A percentile compares a stretch with the other conserved stretches of the same genome.
phyloP scores from a whole-genome alignment of 1,140 invertebrate genomes.

The Microplitis mediator region DNA sequence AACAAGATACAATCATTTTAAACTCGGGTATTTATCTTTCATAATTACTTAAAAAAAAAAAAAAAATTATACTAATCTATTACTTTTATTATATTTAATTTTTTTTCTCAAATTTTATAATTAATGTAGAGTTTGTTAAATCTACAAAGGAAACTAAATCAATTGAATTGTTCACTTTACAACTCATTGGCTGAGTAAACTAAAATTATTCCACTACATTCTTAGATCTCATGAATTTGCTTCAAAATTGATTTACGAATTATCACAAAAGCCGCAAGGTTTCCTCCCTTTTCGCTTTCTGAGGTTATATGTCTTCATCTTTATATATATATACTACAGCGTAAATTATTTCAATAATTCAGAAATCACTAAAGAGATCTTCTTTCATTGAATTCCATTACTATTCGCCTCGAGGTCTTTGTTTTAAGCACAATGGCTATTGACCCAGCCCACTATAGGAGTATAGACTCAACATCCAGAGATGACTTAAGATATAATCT shows the following conservation, averaged over 20 bases:
- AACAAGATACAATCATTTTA: too few relatives aligned
- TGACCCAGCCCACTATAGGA: constrained; percentile 27
- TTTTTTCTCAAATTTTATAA: too few relatives aligned
- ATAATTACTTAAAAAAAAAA: too few relatives aligned
- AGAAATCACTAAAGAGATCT: constrained; percentile 44
- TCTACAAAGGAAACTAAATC: not conserved
- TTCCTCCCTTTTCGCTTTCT: constrained; percentile 6
- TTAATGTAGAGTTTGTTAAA: not conserved
- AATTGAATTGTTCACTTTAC: not conserved
- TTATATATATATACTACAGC: not conserved
- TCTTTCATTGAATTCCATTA: constrained; percentile 53
- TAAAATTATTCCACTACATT: not conserved
- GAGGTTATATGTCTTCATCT: not conserved
- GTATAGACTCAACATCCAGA: not conserved
- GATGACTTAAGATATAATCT: constrained; percentile 25
- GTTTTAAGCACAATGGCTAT: constrained; percentile 52
- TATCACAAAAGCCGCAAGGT: constrained; percentile 6
- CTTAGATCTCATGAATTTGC: not conserved
- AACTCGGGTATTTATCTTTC: too few relatives aligned
- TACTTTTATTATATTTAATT: too few relatives aligned
- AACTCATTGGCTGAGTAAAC: not conserved
- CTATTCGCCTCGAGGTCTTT: constrained; percentile 47
- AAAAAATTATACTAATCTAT: too few relatives aligned
- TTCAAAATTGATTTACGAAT: not conserved
- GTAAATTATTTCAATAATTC: constrained; percentile 42